A percentile compares a stretch with the other conserved stretches of the same genome.
Conservation (phyloP, 2,888 invertebrate genomes). For the Parnassius apollo region DNA sequence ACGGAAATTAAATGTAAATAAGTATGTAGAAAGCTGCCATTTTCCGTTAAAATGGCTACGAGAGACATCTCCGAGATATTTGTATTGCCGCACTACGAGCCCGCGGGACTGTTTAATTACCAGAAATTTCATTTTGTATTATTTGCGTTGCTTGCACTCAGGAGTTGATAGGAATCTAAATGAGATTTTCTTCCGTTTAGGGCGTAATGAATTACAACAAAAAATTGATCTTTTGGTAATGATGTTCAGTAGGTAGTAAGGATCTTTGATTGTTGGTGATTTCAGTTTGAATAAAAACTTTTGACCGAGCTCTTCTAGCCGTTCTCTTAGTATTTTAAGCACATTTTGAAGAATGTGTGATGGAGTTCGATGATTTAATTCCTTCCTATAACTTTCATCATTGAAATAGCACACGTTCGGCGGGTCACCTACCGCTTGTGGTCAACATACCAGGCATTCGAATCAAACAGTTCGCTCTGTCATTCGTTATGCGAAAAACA, state of each 20-base stretch:
- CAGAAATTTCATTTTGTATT: slow-evolving; percentile 36
- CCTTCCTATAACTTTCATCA: too few relatives aligned
- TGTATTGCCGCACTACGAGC: slow-evolving; percentile 28
- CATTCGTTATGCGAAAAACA: too few relatives aligned
- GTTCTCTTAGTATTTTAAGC: too few relatives aligned
- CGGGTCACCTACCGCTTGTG: too few relatives aligned
- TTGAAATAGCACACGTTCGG: too few relatives aligned
- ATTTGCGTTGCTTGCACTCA: slow-evolving; percentile 25
- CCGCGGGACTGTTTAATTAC: slow-evolving; percentile 29
- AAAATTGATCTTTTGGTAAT: background rate
- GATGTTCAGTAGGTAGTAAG: background rate
- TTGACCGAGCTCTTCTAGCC: too few relatives aligned
- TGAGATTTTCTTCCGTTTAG: slow-evolving; percentile 18
- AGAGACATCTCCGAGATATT: slow-evolving; percentile 33
- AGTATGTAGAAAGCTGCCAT: slow-evolving; percentile 35
- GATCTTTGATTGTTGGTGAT: too few relatives aligned
- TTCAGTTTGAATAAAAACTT: too few relatives aligned
- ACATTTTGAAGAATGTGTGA: too few relatives aligned
- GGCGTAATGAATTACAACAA: slow-evolving; percentile 11
- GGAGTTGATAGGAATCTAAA: slow-evolving; percentile 27
- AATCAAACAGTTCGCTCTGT: too few relatives aligned
- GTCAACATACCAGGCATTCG: too few relatives aligned
- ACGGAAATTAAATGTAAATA: slow-evolving; percentile 43
- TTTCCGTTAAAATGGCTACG: slow-evolving; percentile 32
- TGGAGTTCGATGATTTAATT: too few relatives aligned